phyloP scores from a whole-genome alignment of 2,888 invertebrate genomes.

The Neria commutata region DNA sequence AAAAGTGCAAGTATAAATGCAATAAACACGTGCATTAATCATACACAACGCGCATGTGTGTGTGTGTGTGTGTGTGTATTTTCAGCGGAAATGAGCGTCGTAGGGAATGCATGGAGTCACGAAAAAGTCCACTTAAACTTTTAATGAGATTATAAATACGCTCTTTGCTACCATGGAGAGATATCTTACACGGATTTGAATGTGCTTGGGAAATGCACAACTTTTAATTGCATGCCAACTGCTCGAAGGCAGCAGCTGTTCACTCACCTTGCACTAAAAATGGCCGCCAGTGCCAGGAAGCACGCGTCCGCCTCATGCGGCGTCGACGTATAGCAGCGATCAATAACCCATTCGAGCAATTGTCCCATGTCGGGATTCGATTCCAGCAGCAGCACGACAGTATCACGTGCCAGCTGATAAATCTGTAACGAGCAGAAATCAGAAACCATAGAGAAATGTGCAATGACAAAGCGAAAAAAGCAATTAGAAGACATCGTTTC shows the following conservation, averaged over 20 bases:
- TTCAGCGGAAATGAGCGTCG: no score
- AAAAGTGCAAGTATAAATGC: no score
- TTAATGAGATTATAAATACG: background rate
- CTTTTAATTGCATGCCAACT: background rate
- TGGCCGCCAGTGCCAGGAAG: conserved; percentile 92
- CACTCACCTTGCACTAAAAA: conserved; percentile 90
- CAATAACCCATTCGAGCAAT: conserved; percentile 96
- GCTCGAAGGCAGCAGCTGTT: conserved; percentile 28
- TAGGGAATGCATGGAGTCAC: conserved; percentile 31
- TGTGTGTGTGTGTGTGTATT: background rate
- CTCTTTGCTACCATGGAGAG: no score
- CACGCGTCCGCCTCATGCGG: conserved; percentile 94
- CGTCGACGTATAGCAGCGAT: conserved; percentile 93
- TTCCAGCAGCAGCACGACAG: conserved; percentile 90
- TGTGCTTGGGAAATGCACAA: no score
- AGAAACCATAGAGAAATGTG: no score
- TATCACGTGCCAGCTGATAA: conserved; percentile 89
- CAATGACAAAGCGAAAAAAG: no score
- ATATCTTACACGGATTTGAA: no score
- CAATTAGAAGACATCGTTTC: no score
- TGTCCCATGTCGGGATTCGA: conserved; percentile 92
- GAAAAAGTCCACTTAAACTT: conserved; percentile 34
- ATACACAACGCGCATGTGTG: no score
- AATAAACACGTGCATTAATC: no score
- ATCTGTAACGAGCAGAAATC: conserved; percentile 66